Conservation (phyloP, 2,113 vertebrate species). For the Terrapene triunguis region DNA sequence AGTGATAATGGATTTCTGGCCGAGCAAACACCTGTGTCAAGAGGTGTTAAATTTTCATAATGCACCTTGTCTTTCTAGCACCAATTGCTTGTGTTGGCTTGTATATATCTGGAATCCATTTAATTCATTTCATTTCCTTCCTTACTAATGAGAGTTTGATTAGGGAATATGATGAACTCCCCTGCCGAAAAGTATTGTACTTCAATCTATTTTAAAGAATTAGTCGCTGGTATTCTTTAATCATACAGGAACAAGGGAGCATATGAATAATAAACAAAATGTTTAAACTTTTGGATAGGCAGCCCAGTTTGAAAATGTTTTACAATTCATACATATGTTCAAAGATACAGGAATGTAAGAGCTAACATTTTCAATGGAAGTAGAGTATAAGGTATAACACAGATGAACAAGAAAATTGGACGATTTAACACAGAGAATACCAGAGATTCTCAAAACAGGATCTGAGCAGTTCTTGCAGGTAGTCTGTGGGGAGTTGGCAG, state of each 20-base stretch:
- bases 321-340: background rate
- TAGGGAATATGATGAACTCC: background rate
- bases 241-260: background rate
- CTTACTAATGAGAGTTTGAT: background rate
- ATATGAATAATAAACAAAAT: background rate
- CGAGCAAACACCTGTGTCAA: slow-evolving; percentile 68
- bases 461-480: background rate
- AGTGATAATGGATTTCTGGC: slow-evolving; percentile 73
- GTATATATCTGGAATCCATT: background rate
- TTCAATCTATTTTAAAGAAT: background rate
- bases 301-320: background rate
- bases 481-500: background rate
- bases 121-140: background rate
- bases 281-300: background rate
- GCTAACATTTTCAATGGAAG: background rate
- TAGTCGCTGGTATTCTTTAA: background rate
- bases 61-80: slow-evolving; percentile 59
- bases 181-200: background rate
- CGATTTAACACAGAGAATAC: background rate
- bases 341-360: background rate
- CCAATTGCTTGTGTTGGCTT: slow-evolving; percentile 46
- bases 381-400: background rate
- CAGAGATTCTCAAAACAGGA: background rate
- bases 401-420: background rate
- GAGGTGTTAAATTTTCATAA: slow-evolving; percentile 71